These are phyloP conservation scores for Nannoperca australis DNA, from an alignment of 2,797 vertebrate genomes.

Conservation along the genomic window DNA sequence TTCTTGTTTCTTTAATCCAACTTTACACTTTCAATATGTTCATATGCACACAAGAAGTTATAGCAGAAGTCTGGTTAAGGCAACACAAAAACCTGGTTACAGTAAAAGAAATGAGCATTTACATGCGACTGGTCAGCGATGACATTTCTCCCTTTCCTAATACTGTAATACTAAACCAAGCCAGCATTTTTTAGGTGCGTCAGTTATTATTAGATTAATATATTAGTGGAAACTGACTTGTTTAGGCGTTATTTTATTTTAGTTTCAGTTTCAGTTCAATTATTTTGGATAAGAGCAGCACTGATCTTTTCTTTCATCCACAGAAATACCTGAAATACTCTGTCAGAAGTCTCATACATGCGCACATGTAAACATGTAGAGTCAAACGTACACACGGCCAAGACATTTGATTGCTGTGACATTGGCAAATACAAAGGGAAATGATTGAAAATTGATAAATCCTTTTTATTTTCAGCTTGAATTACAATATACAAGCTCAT, in stretches of 20 bases:
- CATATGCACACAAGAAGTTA: background rate
- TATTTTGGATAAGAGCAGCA: background rate
- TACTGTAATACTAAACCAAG: background rate
- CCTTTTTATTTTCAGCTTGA: background rate
- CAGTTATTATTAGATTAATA: background rate
- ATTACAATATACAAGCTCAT: background rate
- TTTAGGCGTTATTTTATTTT: too few relatives aligned
- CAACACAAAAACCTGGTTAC: background rate
- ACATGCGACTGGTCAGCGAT: background rate
- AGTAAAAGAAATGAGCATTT: background rate
- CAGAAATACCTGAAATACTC: background rate
- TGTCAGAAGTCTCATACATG: background rate
- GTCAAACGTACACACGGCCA: too few relatives aligned
- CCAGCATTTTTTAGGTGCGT: background rate
- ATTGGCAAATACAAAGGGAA: background rate
- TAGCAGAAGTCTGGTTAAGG: background rate
- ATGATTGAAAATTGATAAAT: too few relatives aligned
- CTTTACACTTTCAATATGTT: background rate
- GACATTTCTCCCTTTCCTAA: too few relatives aligned
- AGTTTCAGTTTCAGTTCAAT: conserved; percentile 1
- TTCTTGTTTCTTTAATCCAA: background rate
- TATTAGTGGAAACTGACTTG: too few relatives aligned
- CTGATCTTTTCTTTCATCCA: background rate
- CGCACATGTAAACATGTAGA: background rate
- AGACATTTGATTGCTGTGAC: background rate